Base-by-base conservation (phyloP, 2,888 invertebrate species). In the Hirtodrosophila duncani region DNA sequence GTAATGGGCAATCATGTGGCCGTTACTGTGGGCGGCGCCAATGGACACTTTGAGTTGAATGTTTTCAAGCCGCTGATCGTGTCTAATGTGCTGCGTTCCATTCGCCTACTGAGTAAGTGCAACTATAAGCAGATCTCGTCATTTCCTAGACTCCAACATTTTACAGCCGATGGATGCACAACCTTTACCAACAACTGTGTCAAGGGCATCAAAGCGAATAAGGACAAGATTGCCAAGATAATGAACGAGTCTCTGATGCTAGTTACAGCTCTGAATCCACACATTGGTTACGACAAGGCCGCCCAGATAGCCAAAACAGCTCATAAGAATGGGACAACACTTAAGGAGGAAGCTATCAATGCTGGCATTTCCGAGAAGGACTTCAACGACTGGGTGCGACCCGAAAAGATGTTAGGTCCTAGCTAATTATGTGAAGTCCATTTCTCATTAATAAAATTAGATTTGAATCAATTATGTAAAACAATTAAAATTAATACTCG, bases 1-100 rank as follows among this genome's bases (percentile, higher is more conserved):
- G 97, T 99, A 37, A 98, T 99, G 94, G 98, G 99, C 20, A 99
- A 99, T 88, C 94, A 99, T 85, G 96, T 97, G 24, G 97, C 98
- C 0, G 92, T 93, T 20, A 93, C 94, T 0, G 87, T 99, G 16
- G 98, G 97, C 20, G 98, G 97, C 23, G 92, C 94, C 75, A 97
- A 95, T 84, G 99, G 99, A 0, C 98, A 99, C 87, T 98, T 99
- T 86, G 98, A 99, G 86, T 90, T 99, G 14, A 99, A 99, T 87
- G 98, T 98, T 2, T 99, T 98, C 89, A 99, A 98, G 85, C 96
- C 99, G 0, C 89, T 99, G 89, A 98, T 99, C 66, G 96, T 96
- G 0, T 90, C 95, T 8, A 98, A 98, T 87, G 95, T 97, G 1
- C 88, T 98, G 31, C 90, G 95, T 41, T 97, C 98, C 2, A 92